Base-by-base conservation (phyloP, 1,140 invertebrate species). In the Globodera rostochiensis region DNA sequence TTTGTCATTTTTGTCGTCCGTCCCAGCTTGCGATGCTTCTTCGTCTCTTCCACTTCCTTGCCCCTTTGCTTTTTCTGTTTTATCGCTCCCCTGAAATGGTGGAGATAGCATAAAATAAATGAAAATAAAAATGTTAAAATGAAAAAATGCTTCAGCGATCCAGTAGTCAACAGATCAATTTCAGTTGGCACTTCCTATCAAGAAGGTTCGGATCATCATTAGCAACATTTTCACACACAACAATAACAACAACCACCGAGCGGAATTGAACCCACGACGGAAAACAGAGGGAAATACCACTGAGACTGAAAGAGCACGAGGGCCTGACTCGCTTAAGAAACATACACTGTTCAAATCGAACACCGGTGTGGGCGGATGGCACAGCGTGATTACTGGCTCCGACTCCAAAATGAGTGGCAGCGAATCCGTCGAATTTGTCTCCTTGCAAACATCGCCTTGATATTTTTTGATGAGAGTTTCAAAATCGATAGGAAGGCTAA, bases 71-170 rank as follows among this genome's bases (percentile, higher is more conserved):
- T 60, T 19, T 60, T 60, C 19, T 60, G 57, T 74, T 47, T 11
- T 49, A 7, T 49, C 25, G 36, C 36, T 46, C 0, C 53, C 73
- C 36, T 57, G n/a, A 74, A 74, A 21, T 50, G n/a, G 3, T 36
- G 36, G 36, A 36, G 36, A 36, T 36, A 36, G 36, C 36, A 36
- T 36, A 2, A 36, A 2, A 36, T 1, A 36, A 36, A 36, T 50
- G 53, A 8, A 21, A 36, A 36, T 9, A 19, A 74, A n/a, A 7
- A 7, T 8, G 73, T n/a, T 45, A 45, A 57, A 11, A 49, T n/a
- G 45, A 45, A 53, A 75, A 57, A 60, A 60, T 46, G 74, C 74
- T 66, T 75, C 74, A 75, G 74, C 25, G 74, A 75, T 57, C 74
- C 74, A 0, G 19, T 6, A 75, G 57, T 66, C n/a, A 64, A 57